These are phyloP conservation scores for Emys orbicularis DNA, from an alignment of 2,797 vertebrate genomes.

Conservation along the genomic window DNA sequence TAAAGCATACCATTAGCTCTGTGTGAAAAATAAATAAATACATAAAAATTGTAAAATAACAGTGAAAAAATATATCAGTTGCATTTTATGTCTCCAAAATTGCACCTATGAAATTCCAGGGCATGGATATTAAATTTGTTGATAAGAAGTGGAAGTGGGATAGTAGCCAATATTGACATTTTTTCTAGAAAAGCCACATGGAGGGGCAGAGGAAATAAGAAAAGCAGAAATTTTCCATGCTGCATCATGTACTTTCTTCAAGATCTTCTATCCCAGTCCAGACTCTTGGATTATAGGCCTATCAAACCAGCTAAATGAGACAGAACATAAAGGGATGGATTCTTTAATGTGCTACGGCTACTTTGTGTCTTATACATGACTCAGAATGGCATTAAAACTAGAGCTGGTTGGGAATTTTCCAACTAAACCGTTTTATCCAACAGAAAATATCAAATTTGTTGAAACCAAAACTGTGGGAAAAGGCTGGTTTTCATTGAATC, in stretches of 20 bases:
- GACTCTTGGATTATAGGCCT: neutral
- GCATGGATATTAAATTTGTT: neutral
- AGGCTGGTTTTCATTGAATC: neutral
- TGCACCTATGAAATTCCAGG: neutral
- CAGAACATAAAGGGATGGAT: neutral
- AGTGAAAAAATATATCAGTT: neutral
- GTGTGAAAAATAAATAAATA: neutral
- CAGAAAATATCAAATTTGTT: neutral
- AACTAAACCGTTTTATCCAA: neutral
- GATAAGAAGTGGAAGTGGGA: neutral
- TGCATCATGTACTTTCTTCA: neutral
- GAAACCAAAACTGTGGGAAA: neutral
- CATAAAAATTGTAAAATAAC: neutral
- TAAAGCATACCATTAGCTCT: neutral
- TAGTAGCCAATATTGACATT: neutral
- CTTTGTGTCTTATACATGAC: neutral
- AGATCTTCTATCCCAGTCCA: neutral
- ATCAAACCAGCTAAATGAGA: neutral
- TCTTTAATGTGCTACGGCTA: neutral
- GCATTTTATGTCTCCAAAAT: accelerated
- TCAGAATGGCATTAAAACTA: neutral
- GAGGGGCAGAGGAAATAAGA: neutral
- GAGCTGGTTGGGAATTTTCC: neutral
- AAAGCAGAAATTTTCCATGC: neutral
- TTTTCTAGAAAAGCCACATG: neutral